A percentile compares a stretch with the other conserved stretches of the same genome.
Conservation (phyloP, 2,888 invertebrate species). For the Electrophaes corylata region DNA sequence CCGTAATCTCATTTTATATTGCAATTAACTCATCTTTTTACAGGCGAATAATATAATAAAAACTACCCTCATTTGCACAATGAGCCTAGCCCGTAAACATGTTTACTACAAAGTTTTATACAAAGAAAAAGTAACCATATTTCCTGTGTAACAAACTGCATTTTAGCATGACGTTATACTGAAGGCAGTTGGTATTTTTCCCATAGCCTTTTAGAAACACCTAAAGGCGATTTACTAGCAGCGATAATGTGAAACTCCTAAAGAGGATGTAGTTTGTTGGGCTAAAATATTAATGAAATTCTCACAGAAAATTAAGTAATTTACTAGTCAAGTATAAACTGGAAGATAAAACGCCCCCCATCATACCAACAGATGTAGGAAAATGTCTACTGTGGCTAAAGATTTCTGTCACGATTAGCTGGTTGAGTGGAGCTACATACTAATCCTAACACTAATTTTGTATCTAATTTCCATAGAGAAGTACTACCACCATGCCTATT, state of each 20-base stretch:
- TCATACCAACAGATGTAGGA: too few species aligned
- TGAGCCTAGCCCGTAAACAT: slow-evolving; percentile 49
- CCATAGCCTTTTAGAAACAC: slow-evolving; percentile 21
- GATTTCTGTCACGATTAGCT: too few species aligned
- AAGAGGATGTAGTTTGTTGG: not conserved
- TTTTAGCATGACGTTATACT: slow-evolving; percentile 7
- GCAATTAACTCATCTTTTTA: slow-evolving; percentile 37
- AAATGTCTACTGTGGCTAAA: too few species aligned
- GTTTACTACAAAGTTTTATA: slow-evolving; percentile 43
- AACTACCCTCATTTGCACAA: slow-evolving; percentile 42
- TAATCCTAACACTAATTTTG: too few species aligned
- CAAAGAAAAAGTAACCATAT: slow-evolving; percentile 17
- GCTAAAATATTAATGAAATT: not conserved
- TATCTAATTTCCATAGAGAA: too few species aligned
- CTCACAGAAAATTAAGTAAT: too few species aligned
- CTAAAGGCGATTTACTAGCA: slow-evolving; percentile 11
- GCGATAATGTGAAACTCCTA: slow-evolving; percentile 5
- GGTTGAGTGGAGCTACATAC: too few species aligned
- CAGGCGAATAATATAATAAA: slow-evolving; percentile 37
- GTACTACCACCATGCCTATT: too few species aligned
- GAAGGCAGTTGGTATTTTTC: slow-evolving; percentile 31
- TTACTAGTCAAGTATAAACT: too few species aligned
- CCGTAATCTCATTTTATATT: slow-evolving; percentile 27
- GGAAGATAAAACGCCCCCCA: too few species aligned
- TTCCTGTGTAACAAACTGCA: not conserved